Base-by-base conservation (phyloP, 2,113 vertebrate genomes). In the Crotalus helleri region DNA sequence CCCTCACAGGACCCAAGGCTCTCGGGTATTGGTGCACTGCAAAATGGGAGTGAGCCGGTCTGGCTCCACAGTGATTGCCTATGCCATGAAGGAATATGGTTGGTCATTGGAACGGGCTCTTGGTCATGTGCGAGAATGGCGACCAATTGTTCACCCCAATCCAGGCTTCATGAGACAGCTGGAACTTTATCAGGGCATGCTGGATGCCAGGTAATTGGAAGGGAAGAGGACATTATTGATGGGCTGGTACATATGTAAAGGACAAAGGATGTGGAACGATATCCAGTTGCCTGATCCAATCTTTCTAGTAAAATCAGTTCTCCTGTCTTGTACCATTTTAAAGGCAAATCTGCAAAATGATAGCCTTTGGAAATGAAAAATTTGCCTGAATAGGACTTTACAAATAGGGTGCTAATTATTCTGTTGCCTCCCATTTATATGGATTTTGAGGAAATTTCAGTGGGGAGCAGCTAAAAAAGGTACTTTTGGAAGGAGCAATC, bases 41-140 rank as follows among this genome's bases (percentile, higher is more conserved):
- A 99, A 99, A 95, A 99, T 99, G 99, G 99, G 99, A 0, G 98
- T 99, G 94, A 99, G 99, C 92, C 99, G 99, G 94, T 99, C 99
- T 0, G 98, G 98, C 0, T 99, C 99, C 95, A 99, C 99, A 0
- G 99, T 99, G 95, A 96, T 99, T 3, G 99, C 99, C 17, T 99
- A 98, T 0, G 97, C 98, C 96, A 99, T 99, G 99, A 99, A 99
- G 97, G 98, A 99, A 94, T 97, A 98, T 0, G 97, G 95, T 88
- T 99, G 98, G 99, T 0, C 97, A 0, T 97, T 99, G 96, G 99
- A 99, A 58, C 94, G 95, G 91, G 98, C 98, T 0, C 96, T 98
- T 88, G 93, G 92, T 88, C 98, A 99, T 0, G 98, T 99, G 4
- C 97, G 96, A 91, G 98, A 98, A 49, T 95, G 97, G 46, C 97